A percentile compares a stretch with the other conserved stretches of the same genome.
Evolutionary conservation across 2,797 vertebrate genomes (phyloP).

Genomic region (Pteropus rufus): DNA sequence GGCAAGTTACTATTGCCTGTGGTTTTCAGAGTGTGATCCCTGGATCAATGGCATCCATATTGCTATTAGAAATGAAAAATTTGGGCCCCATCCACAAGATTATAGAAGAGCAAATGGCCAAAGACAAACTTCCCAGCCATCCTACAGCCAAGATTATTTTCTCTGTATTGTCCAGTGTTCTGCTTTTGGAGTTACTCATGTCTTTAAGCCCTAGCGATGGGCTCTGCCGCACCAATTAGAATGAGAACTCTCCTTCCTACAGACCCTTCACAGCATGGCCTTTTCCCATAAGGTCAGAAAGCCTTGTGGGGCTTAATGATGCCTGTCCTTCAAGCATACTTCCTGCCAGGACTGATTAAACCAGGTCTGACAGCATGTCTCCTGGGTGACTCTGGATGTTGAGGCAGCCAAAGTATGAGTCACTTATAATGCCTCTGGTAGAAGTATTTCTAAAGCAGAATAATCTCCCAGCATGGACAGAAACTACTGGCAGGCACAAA

Average conservation of each 20-base stretch:
- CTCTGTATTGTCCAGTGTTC: not conserved
- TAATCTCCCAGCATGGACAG: constrained; percentile 57
- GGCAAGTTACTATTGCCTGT: not conserved
- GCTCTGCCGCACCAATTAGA: not conserved
- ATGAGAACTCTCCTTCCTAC: not conserved
- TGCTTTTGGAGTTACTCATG: not conserved
- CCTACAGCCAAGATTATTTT: not conserved
- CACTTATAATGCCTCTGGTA: constrained; percentile 49
- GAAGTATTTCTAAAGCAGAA: constrained; percentile 76
- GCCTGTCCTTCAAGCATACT: not conserved
- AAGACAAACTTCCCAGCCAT: not conserved
- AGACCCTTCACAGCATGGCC: not conserved
- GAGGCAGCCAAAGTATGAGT: constrained; percentile 58
- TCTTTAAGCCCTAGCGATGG: not conserved
- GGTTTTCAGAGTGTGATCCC: not conserved
- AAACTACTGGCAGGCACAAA: constrained; percentile 79
- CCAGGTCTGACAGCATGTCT: constrained; percentile 72
- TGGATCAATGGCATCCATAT: not conserved
- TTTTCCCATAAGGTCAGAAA: constrained; percentile 8
- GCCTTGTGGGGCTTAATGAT: not conserved
- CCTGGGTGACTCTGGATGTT: constrained; percentile 60
- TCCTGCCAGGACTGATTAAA: constrained; percentile 36
- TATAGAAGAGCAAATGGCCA: not conserved
- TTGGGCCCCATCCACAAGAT: not conserved
- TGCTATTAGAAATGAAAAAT: not conserved